Evolutionary conservation across 2,113 vertebrate species (phyloP).

Genomic region (Vulpes vulpes): DNA sequence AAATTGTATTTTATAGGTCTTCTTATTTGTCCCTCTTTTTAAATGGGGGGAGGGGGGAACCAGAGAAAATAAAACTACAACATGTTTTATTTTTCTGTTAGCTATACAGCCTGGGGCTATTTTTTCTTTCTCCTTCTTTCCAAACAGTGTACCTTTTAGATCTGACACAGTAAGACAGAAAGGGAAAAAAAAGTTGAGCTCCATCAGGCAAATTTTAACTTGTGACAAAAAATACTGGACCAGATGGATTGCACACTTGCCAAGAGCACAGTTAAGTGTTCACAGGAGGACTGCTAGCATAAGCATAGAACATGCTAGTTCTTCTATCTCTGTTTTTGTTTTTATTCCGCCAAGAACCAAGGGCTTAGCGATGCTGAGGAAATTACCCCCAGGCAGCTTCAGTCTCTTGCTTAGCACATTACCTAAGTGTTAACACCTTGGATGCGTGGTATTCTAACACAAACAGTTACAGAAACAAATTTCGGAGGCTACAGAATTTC

Average conservation of each 20-base stretch:
- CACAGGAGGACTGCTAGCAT: background rate
- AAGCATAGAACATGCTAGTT: background rate
- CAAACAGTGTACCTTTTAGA: constrained; percentile 43
- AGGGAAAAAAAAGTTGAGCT: background rate
- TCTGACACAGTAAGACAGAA: background rate
- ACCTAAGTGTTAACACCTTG: background rate
- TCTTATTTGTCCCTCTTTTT: constrained; percentile 42
- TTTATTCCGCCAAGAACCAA: constrained; percentile 16
- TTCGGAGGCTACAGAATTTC: constrained; percentile 32
- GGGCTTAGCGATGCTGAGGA: background rate
- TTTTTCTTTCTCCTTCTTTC: constrained; percentile 38
- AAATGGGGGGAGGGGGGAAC: background rate
- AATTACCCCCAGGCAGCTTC: background rate
- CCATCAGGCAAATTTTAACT: constrained; percentile 33
- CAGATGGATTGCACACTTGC: constrained; percentile 20
- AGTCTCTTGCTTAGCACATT: background rate
- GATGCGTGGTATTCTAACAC: background rate
- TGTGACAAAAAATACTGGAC: constrained; percentile 59
- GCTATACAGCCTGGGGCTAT: background rate
- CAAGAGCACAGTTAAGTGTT: background rate
- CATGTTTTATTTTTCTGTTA: constrained; percentile 62
- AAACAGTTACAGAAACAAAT: constrained; percentile 21
- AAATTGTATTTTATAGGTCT: background rate
- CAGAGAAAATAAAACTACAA: constrained; percentile 47
- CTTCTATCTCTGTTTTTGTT: constrained; percentile 51